phyloP scores from a whole-genome alignment of 2,113 vertebrate species.

The Paedocypris sp. region DNA sequence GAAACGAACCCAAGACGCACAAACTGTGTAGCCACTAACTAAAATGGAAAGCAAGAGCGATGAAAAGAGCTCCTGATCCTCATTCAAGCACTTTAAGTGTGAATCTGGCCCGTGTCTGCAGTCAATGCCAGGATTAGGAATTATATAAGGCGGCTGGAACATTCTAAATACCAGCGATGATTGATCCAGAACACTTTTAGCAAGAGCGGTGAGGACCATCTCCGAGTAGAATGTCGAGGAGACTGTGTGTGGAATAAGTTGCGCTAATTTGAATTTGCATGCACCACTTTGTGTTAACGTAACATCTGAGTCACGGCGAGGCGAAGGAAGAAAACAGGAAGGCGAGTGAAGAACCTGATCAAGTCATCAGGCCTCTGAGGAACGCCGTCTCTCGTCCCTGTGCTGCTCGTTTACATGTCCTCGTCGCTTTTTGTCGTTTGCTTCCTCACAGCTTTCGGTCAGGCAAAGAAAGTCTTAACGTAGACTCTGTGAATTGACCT shows the following conservation, averaged over 20 bases:
- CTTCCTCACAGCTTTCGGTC: background rate
- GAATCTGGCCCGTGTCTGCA: conserved; percentile 13
- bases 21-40: conserved; percentile 1
- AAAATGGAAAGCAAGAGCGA: background rate
- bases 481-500: background rate
- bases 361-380: conserved; percentile 53
- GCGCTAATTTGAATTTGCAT: conserved; percentile 47
- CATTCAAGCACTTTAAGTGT: conserved; percentile 25
- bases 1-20: background rate
- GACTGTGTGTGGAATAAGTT: background rate
- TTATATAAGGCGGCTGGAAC: conserved; percentile 8
- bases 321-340: conserved; percentile 30
- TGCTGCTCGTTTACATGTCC: conserved; percentile 21
- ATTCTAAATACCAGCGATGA: conserved; percentile 22
- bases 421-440: background rate
- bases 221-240: background rate
- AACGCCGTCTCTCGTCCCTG: conserved; percentile 39
- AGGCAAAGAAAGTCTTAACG: background rate
- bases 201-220: background rate
- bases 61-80: conserved; percentile 19
- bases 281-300: conserved; percentile 58
- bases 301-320: conserved; percentile 53
- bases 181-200: conserved; percentile 26
- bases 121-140: conserved; percentile 24
- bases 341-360: conserved; percentile 59